Evolutionary conservation across 2,888 invertebrate species (phyloP).

Genomic region (Harpalus rubripes): DNA sequence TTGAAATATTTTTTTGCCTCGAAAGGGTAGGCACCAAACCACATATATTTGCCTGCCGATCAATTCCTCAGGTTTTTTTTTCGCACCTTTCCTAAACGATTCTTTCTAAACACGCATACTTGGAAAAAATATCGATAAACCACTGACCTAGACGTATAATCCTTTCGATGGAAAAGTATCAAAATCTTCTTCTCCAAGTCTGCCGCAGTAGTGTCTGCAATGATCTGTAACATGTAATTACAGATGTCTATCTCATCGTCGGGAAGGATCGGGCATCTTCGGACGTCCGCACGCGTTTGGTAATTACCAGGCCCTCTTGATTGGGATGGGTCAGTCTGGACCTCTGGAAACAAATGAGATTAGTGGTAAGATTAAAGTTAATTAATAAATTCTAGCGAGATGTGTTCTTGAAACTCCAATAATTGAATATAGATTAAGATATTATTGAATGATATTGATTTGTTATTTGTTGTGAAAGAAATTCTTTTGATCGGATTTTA

Average conservation of each 20-base stretch:
- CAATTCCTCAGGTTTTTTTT: conserved; percentile 40
- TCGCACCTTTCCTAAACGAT: conserved; percentile 63
- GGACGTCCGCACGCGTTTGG: conserved; percentile 39
- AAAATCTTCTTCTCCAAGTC: conserved; percentile 41
- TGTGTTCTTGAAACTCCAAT: conserved; percentile 45
- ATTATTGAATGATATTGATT: conserved; percentile 43
- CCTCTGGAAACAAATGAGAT: conserved; percentile 45
- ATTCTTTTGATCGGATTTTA: conserved; percentile 48
- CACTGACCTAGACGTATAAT: conserved; percentile 33
- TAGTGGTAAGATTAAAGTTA: conserved; percentile 50
- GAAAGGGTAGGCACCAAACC: conserved; percentile 39
- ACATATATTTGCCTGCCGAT: conserved; percentile 50
- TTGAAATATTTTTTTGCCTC: conserved; percentile 19
- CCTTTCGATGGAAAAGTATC: conserved; percentile 16
- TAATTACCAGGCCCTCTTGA: conserved; percentile 46
- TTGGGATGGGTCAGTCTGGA: conserved; percentile 39
- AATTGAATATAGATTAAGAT: conserved; percentile 62
- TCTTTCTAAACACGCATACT: conserved; percentile 60
- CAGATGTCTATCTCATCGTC: conserved; percentile 61
- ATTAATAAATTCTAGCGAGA: conserved; percentile 58
- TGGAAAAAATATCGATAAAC: conserved; percentile 45
- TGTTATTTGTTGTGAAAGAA: conserved; percentile 44
- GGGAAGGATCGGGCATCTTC: conserved; percentile 25
- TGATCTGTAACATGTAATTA: conserved; percentile 63
- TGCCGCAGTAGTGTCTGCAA: conserved; percentile 62